Base-by-base conservation (phyloP, 2,113 vertebrate species). In the Vulpes lagopus region DNA sequence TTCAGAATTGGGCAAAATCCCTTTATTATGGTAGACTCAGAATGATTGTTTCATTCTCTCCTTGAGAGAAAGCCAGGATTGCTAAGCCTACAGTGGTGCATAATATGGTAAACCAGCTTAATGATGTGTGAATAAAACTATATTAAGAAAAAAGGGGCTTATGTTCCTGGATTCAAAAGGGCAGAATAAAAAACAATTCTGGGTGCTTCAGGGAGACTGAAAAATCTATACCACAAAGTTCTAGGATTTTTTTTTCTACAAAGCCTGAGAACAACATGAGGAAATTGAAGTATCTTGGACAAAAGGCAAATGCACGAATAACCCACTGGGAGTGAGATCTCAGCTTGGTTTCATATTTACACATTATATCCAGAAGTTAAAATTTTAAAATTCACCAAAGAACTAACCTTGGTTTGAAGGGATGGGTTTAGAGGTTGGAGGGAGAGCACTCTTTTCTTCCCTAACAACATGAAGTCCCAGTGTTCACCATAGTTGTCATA, bases 91-190 rank as follows among this genome's bases (percentile, higher is more conserved):
- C 57, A 94, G 86, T 94, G 80, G 43, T 80, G 19, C 5, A 55
- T 88, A 96, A 96, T 92, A 94, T 71, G 89, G 84, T 79, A 97
- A 97, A 91, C 93, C 85, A 94, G 96, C 85, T 95, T 97, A 98
- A 96, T 91, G 96, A 94, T 92, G 73, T 96, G 76, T 94, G 93
- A 67, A 73, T 90, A 94, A 96, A 98, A 86, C 79, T 92, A 90
- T 95, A 92, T 88, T 88, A 94, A 96, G 94, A 69, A 87, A 80
- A 94, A 90, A 65, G 30, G 17, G 43, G 23, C 17, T 95, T 89
- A 32, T 78, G 95, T 96, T 35, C 17, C 19, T 81, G 38, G 35
- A 88, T 94, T 84, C 30, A 91, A 67, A 95, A n/a, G 30, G 65
- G 43, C 30, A 84, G 7, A 71, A 4, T 25, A 80, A 91, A 74